Conservation (phyloP, 2,888 invertebrate species). For the Zele albiditarsus region DNA sequence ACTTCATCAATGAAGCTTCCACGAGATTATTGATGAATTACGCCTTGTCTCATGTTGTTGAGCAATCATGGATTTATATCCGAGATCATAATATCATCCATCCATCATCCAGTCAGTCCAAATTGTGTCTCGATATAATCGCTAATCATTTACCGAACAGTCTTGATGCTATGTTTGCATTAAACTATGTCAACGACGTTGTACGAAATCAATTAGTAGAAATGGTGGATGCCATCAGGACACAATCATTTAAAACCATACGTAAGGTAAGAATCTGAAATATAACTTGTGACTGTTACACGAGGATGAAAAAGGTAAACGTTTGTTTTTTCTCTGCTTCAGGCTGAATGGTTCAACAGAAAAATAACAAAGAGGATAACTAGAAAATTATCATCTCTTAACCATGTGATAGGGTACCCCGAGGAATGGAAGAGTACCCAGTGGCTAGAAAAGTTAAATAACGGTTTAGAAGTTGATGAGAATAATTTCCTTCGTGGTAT, state of each 20-base stretch:
- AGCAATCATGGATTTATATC: not conserved
- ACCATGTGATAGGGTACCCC: not conserved
- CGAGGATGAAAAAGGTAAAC: not conserved
- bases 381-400: not conserved
- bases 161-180: not conserved
- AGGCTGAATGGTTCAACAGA: not conserved
- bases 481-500: not conserved
- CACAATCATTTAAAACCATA: not conserved
- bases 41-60: not conserved
- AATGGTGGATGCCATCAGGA: not conserved
- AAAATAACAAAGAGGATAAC: not conserved
- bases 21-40: not conserved
- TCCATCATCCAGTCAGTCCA: not conserved
- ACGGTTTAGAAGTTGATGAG: not conserved
- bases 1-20: not conserved
- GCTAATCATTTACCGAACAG: not conserved
- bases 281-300: not conserved
- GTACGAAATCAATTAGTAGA: not conserved
- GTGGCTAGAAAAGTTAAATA: not conserved
- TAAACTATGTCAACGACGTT: not conserved
- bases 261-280: not conserved
- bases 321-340: not conserved
- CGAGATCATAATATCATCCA: not conserved
- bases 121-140: not conserved
- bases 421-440: not conserved